Evolutionary conservation across 2,113 vertebrate species (phyloP).

Genomic region (Sturnira hondurensis): DNA sequence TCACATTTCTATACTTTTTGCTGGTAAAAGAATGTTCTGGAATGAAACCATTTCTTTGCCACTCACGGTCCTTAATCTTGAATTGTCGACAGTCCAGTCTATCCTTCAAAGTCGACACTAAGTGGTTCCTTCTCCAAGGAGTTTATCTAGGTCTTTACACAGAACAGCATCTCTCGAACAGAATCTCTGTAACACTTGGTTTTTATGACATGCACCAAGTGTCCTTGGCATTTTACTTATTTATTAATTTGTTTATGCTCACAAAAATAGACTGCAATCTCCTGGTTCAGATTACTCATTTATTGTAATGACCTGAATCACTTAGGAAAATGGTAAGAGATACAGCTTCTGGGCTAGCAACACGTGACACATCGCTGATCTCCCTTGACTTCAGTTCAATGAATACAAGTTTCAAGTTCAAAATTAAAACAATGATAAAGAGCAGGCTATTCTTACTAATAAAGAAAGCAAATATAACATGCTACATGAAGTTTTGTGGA

Average conservation of each 20-base stretch:
- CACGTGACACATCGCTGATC: background rate
- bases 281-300: background rate
- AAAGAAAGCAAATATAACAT: background rate
- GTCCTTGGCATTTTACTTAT: background rate
- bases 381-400: background rate
- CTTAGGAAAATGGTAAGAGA: background rate
- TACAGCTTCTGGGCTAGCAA: background rate
- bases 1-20: background rate
- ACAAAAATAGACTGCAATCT: background rate
- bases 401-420: background rate
- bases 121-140: background rate
- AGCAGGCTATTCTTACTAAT: background rate
- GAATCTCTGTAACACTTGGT: background rate
- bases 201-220: background rate
- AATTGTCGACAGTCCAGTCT: background rate
- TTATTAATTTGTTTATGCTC: background rate
- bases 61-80: background rate
- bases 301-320: background rate
- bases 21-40: background rate
- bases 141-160: background rate
- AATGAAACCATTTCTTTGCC: background rate
- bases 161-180: background rate
- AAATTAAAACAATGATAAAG: constrained; percentile 25
- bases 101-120: background rate
- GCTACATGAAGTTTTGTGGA: background rate